Base-by-base conservation (phyloP, 2,888 invertebrate genomes). In the Chirona hameri region DNA sequence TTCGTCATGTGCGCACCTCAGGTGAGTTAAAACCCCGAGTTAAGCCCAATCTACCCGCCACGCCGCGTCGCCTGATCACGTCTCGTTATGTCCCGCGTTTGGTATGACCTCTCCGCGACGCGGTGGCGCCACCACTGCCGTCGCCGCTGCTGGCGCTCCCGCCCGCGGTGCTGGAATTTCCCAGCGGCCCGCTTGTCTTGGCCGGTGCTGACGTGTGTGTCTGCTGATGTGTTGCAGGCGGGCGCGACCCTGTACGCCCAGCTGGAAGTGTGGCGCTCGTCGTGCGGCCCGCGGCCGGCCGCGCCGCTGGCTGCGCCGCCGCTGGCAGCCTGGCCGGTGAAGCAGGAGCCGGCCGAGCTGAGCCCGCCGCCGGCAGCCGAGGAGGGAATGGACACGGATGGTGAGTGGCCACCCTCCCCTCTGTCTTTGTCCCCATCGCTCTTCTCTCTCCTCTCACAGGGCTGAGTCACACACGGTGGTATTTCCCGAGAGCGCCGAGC, bases 241-340 rank as follows among this genome's bases (percentile, higher is more conserved):
- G 96, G 96, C 81, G 93, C 94, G 87, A 94, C 94, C 86, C 88
- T 97, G 85, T 93, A 93, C 88, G 95, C 96, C 48, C 95, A 95
- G 87, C 89, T 97, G 87, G 96, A 96, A 88, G 94, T 97, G 86
- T 97, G 96, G 96, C 95, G 95, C 88, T 94, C 94, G 84, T 94
- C 94, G 15, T 90, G 92, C 85, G 24, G 15, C 52, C 52, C 39
- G 24, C 39, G 46, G 21, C 46, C 39, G 24, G 46, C 27, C 46
- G 46, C 46, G 21, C 39, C 46, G 31, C 21, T 27, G n/a, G 14
- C 39, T 39, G 24, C n/a, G 57, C 57, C 24, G n/a, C 69, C 27
- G 27, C 29, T 27, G 2, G 27, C 29, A 14, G 3, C 76, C 5
- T 76, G 76, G 76, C 9, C 39, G 9, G 46, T 76, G 21, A 76